Evolutionary conservation across 2,113 vertebrate genomes (phyloP).

Genomic region (Salvelinus namaycush): DNA sequence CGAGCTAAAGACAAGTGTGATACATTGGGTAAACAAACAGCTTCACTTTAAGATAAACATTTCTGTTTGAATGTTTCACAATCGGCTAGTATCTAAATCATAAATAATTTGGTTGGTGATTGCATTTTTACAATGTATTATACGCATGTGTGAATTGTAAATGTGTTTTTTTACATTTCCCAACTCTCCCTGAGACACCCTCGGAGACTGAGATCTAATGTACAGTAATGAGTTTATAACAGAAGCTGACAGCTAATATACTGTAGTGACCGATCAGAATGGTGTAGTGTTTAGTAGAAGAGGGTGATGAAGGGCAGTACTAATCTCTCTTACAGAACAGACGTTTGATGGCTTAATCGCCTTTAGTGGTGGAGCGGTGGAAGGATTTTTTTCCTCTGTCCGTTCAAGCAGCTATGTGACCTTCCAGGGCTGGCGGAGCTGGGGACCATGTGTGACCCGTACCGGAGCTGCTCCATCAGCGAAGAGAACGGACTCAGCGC

Average conservation of each 20-base stretch:
- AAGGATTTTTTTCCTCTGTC: background rate
- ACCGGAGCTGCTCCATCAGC: constrained; percentile 94
- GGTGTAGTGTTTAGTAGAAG: background rate
- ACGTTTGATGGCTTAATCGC: constrained; percentile 56
- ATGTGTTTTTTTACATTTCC: too few relatives aligned
- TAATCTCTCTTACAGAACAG: constrained; percentile 57
- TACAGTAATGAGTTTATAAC: background rate
- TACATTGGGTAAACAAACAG: constrained; percentile 86
- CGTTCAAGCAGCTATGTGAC: constrained; percentile 13
- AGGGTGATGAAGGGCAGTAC: constrained; percentile 31
- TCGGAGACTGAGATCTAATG: too few relatives aligned
- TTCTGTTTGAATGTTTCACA: background rate
- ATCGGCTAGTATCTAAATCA: too few relatives aligned
- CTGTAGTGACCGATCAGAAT: background rate
- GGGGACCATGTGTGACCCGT: constrained; percentile 93
- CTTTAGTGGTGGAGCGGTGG: constrained; percentile 33
- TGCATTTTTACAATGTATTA: too few relatives aligned
- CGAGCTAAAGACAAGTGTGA: constrained; percentile 94
- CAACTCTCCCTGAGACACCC: too few relatives aligned
- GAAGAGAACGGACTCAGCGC: constrained; percentile 96
- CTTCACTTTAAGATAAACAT: constrained; percentile 23
- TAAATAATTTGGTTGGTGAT: too few relatives aligned
- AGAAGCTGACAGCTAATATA: background rate
- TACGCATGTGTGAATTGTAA: too few relatives aligned
- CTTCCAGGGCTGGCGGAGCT: constrained; percentile 90